Evolutionary conservation across 2,113 vertebrate species (phyloP).

Genomic region (Crotalus viridis): DNA sequence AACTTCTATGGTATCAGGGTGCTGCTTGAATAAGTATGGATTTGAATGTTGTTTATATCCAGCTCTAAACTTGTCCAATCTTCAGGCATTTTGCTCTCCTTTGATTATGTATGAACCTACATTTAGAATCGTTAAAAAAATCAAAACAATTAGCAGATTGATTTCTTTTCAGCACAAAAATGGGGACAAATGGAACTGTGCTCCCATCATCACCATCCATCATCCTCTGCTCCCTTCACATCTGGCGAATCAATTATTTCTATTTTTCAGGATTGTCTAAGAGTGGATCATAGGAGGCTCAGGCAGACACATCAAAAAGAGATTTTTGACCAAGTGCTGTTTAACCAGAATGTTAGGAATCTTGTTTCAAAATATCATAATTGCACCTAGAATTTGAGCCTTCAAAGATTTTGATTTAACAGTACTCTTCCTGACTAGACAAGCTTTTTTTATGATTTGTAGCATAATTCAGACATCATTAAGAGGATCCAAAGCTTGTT

Average conservation of each 20-base stretch:
- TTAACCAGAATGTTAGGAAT: not conserved
- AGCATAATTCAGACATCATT: not conserved
- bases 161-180: slow-evolving; percentile 27
- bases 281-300: not conserved
- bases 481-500: not conserved
- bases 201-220: slow-evolving; percentile 7
- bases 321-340: not conserved
- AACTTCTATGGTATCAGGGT: not conserved
- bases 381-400: not conserved
- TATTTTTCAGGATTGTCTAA: not conserved
- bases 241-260: not conserved
- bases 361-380: not conserved
- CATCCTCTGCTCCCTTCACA: not conserved
- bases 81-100: not conserved
- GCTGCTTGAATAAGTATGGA: not conserved
- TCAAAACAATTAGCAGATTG: slow-evolving; percentile 19
- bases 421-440: not conserved
- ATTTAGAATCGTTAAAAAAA: not conserved
- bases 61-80: not conserved
- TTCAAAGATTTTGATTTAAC: not conserved
- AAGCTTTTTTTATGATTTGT: not conserved
- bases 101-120: not conserved
- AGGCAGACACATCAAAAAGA: not conserved
- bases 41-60: not conserved
- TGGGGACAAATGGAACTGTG: slow-evolving; percentile 8